Evolutionary conservation across 2,797 vertebrate genomes (phyloP).

Genomic region (Halcyon badia): DNA sequence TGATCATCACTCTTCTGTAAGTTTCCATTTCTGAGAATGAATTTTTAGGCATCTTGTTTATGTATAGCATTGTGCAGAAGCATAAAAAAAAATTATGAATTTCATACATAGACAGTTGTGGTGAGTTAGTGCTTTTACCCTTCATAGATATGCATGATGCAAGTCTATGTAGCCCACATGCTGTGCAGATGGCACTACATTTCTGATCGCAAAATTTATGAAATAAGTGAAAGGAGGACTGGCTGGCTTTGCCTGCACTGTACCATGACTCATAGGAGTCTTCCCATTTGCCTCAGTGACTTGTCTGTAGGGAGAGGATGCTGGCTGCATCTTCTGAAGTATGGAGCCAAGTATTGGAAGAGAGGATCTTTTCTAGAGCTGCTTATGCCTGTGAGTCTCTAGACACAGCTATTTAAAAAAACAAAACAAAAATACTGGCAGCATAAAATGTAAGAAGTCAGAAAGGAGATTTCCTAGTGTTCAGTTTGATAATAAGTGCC

Average conservation of each 20-base stretch:
- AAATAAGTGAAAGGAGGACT: not conserved
- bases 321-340: constrained; percentile 27
- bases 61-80: not conserved
- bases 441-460: not conserved
- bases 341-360: not conserved
- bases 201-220: not conserved
- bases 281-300: not conserved
- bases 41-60: not conserved
- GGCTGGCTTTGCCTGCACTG: not conserved
- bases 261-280: constrained; percentile 30
- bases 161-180: not conserved
- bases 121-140: not conserved
- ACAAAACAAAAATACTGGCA: constrained; percentile 43
- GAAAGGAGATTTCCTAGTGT: constrained; percentile 15
- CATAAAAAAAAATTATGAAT: not conserved
- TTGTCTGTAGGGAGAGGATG: constrained; percentile 1
- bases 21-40: not conserved
- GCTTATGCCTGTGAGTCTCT: constrained; percentile 14
- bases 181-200: not conserved
- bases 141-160: not conserved
- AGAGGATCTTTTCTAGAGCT: constrained; percentile 36
- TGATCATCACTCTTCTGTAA: not conserved
- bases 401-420: constrained; percentile 43
- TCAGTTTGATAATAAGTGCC: constrained; percentile 43
- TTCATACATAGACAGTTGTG: not conserved